Conservation (phyloP, 2,888 invertebrate species). For the Macrostomum cliftonense region DNA sequence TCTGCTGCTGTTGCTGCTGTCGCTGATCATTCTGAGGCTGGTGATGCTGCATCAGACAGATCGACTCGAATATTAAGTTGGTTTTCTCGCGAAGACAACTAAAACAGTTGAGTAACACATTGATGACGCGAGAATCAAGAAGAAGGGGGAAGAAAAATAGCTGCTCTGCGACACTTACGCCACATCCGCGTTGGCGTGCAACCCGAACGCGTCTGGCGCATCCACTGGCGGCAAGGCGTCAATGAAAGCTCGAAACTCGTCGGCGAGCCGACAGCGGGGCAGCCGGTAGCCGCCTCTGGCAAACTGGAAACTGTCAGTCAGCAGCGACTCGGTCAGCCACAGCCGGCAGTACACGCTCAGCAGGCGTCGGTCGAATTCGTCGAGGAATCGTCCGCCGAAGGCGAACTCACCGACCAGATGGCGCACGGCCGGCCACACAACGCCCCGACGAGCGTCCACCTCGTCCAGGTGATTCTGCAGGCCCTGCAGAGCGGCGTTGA, state of each 20-base stretch:
- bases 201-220: constrained; percentile 84
- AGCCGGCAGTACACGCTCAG: constrained; percentile 70
- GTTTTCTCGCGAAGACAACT: constrained; percentile 83
- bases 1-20: constrained; percentile 63
- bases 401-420: constrained; percentile 83
- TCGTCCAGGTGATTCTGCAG: constrained; percentile 88
- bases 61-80: constrained; percentile 66
- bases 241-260: constrained; percentile 55
- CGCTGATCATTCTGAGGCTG: no score
- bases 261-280: constrained; percentile 50
- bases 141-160: no score
- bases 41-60: constrained; percentile 92
- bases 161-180: constrained; percentile 44
- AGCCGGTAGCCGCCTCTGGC: constrained; percentile 64
- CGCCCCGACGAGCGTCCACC: constrained; percentile 75
- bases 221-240: constrained; percentile 52
- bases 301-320: constrained; percentile 72
- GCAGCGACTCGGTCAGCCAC: constrained; percentile 77
- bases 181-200: constrained; percentile 85
- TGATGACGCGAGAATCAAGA: no score
- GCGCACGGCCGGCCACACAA: constrained; percentile 87
- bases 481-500: constrained; percentile 80
- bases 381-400: constrained; percentile 75
- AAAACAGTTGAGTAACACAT: no score
- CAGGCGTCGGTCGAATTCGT: constrained; percentile 82